phyloP scores from a whole-genome alignment of 1,140 invertebrate species.

The Bombyx mori region DNA sequence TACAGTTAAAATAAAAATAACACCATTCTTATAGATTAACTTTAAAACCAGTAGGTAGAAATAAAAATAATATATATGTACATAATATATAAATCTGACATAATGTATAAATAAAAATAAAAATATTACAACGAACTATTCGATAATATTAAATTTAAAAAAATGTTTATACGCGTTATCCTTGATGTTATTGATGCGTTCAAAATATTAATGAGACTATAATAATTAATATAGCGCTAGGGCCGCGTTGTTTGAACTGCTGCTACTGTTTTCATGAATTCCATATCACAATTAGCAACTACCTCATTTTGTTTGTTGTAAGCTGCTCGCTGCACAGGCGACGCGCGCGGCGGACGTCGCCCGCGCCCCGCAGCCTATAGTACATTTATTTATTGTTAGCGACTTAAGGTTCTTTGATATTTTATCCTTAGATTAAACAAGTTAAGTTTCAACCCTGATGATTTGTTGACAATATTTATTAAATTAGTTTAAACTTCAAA shows the following conservation, averaged over 20 bases:
- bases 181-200: constrained; percentile 22
- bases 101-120: constrained; percentile 32
- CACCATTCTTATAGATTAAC: constrained; percentile 17
- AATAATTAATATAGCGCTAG: not conserved
- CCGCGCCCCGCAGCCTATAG: not conserved
- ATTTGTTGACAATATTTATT: not conserved
- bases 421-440: constrained; percentile 41
- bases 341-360: constrained; percentile 22
- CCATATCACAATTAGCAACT: constrained; percentile 67
- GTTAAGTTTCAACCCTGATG: constrained; percentile 10
- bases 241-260: not conserved
- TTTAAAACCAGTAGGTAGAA: constrained; percentile 44
- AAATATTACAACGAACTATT: constrained; percentile 61
- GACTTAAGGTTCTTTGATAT: constrained; percentile 41
- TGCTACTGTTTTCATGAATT: constrained; percentile 27
- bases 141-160: constrained; percentile 32
- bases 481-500: constrained; percentile 5
- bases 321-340: constrained; percentile 43
- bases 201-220: constrained; percentile 3
- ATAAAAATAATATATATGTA: constrained; percentile 35
- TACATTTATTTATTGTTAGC: constrained; percentile 11
- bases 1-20: constrained; percentile 24
- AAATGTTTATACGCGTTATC: constrained; percentile 43
- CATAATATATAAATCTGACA: constrained; percentile 33
- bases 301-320: constrained; percentile 66